phyloP scores from a whole-genome alignment of 2,888 invertebrate genomes.

The Metopia argyrocephala region DNA sequence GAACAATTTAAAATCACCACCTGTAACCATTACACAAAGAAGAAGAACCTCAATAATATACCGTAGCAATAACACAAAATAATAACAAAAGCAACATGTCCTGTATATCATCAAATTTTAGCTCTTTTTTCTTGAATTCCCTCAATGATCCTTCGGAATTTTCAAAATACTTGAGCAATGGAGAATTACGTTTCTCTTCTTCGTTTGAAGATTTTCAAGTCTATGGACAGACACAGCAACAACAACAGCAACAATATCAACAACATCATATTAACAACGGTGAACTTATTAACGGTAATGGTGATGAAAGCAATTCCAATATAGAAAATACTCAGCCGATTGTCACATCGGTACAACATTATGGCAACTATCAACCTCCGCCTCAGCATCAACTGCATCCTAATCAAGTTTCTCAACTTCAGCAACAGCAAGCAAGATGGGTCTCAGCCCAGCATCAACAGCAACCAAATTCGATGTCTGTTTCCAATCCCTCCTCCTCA shows the following conservation, averaged over 20 bases:
- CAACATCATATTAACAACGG: slow-evolving; percentile 58
- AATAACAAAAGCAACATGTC: slow-evolving; percentile 73
- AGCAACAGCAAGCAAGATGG: slow-evolving; percentile 55
- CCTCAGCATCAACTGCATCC: slow-evolving; percentile 52
- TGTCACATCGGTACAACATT: slow-evolving; percentile 63
- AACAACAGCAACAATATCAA: slow-evolving; percentile 57
- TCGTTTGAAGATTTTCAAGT: slow-evolving; percentile 76
- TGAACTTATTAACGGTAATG: slow-evolving; percentile 42
- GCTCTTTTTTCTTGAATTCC: slow-evolving; percentile 78
- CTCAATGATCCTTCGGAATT: slow-evolving; percentile 78
- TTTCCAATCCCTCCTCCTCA: slow-evolving; percentile 31
- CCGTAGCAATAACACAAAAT: not conserved
- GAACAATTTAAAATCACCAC: slow-evolving; percentile 26
- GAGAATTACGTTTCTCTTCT: slow-evolving; percentile 77
- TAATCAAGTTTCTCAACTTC: slow-evolving; percentile 40
- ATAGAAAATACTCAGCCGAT: slow-evolving; percentile 58
- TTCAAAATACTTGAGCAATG: slow-evolving; percentile 78
- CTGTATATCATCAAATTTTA: slow-evolving; percentile 78
- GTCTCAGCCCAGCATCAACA: slow-evolving; percentile 41
- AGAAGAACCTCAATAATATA: not conserved
- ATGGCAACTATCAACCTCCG: slow-evolving; percentile 58
- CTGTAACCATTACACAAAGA: slow-evolving; percentile 46
- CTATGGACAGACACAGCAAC: slow-evolving; percentile 69
- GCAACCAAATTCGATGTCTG: slow-evolving; percentile 8
- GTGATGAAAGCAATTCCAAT: slow-evolving; percentile 55